Conservation (phyloP, 2,113 vertebrate species). For the Dissostichus mawsoni region DNA sequence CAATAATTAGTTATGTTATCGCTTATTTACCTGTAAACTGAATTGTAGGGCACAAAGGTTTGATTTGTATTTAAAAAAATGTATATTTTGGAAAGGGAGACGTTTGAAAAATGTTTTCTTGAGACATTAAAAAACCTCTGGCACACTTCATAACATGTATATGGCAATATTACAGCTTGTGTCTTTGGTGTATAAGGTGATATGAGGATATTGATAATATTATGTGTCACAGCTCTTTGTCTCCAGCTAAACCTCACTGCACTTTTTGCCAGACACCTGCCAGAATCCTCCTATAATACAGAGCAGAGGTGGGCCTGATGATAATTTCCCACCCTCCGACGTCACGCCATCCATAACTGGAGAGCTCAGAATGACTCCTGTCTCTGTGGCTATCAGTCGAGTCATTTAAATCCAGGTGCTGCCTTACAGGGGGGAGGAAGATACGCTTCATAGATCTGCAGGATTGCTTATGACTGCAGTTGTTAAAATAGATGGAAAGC, state of each 20-base stretch:
- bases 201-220: neutral
- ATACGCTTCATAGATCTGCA: constrained; percentile 63
- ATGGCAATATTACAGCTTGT: neutral
- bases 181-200: neutral
- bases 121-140: neutral
- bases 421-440: constrained; percentile 42
- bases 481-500: constrained; percentile 68
- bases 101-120: too few relatives aligned
- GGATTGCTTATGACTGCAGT: constrained; percentile 69
- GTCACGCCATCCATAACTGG: constrained; percentile 19
- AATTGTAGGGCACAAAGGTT: too few relatives aligned
- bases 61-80: too few relatives aligned
- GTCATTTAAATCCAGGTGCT: constrained; percentile 69
- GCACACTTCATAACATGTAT: neutral
- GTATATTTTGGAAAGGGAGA: too few relatives aligned
- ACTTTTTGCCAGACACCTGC: constrained; percentile 5
- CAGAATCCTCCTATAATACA: constrained; percentile 11
- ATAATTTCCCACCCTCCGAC: constrained; percentile 16
- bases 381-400: constrained; percentile 41
- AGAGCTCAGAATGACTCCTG: constrained; percentile 27
- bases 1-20: too few relatives aligned
- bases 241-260: neutral
- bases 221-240: neutral
- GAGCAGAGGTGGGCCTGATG: neutral
- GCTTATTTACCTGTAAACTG: too few relatives aligned